phyloP scores from a whole-genome alignment of 1,140 invertebrate species.

The Hypothenemus hampei region DNA sequence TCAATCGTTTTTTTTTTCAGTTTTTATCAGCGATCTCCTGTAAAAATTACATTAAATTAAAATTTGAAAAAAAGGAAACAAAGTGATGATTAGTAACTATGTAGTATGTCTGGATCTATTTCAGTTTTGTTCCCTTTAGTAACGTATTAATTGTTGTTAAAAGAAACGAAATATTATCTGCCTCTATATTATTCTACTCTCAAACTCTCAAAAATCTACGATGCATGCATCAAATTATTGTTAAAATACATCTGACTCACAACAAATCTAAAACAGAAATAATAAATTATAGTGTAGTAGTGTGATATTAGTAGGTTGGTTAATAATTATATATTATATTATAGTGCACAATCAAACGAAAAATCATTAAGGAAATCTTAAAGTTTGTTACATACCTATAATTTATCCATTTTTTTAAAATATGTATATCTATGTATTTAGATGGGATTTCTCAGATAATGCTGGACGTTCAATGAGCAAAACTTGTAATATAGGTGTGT shows the following conservation, averaged over 20 bases:
- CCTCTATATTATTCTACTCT: too few species aligned
- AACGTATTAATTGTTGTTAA: too few species aligned
- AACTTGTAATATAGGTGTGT: too few species aligned
- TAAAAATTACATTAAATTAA: too few species aligned
- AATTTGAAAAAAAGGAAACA: too few species aligned
- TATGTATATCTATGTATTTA: constrained; percentile 3
- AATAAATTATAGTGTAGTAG: constrained; percentile 30
- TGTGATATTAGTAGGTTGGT: constrained; percentile 25
- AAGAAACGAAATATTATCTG: too few species aligned
- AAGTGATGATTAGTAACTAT: too few species aligned
- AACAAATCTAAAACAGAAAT: constrained; percentile 42
- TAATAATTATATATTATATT: constrained; percentile 14
- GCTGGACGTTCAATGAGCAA: constrained; percentile 23
- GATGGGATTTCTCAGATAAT: constrained; percentile 21
- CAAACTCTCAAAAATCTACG: constrained; percentile 1
- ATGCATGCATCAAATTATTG: constrained; percentile 31
- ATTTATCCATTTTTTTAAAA: constrained; percentile 27
- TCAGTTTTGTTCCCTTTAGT: too few species aligned
- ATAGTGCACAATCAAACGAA: constrained; percentile 27
- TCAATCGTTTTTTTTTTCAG: too few species aligned
- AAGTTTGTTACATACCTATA: constrained; percentile 39
- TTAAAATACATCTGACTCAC: constrained; percentile 43
- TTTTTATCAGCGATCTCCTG: too few species aligned
- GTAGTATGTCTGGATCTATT: too few species aligned
- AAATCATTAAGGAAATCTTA: too few species aligned